Evolutionary conservation across 2,797 vertebrate species (phyloP), one percentile per base, ranked within the genome.

Genomic region (Anguilla megastoma): DNA sequence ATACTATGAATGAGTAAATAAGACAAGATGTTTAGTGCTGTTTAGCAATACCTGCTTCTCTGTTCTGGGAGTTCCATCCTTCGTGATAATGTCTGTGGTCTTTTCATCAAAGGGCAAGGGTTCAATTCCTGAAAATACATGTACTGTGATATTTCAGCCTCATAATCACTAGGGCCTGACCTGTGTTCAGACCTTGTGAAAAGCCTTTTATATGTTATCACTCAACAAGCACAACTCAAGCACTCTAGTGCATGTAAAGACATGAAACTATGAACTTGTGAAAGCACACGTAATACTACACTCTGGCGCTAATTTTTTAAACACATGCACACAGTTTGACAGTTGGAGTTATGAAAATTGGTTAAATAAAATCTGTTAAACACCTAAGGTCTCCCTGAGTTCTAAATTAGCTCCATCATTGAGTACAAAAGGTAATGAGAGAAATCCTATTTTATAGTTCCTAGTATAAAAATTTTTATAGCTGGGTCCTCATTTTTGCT

Each of bases 81-180:
- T 90, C 88, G 91, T 90, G 85, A 94, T 85, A 69, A 89, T 92
- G 88, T 90, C 92, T 89, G 91, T 88, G 7, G 90, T 89, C 91
- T 95, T 97, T 87, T 93, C 92, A 74, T 92, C 90, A 86, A 94
- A 94, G 86, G 95, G 94, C 92, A 94, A 94, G 88, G 94, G 89
- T 54, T 95, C 93, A 45, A 85, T 94, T 93, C 94, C 96, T 97
- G 92, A 91, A 93, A 3, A 92, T 93, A 56, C 86, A 52, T 89
- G 63, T 18, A 50, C 63, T 30, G 63, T 63, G 76, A 50, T 30
- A 84, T 24, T 69, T 50, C 60, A 87, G 36, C 10, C 45, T 36
- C 56, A 83, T 36, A 54, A 21, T 63, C 21, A 24, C 60, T 21
- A 58, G 45, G 27, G 30, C 5, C 1, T 4, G 74, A 16, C 36